A percentile compares a stretch with the other conserved stretches of the same genome.
Conservation (phyloP, 2,888 invertebrate genomes). For the Tanytarsus gracilentus region DNA sequence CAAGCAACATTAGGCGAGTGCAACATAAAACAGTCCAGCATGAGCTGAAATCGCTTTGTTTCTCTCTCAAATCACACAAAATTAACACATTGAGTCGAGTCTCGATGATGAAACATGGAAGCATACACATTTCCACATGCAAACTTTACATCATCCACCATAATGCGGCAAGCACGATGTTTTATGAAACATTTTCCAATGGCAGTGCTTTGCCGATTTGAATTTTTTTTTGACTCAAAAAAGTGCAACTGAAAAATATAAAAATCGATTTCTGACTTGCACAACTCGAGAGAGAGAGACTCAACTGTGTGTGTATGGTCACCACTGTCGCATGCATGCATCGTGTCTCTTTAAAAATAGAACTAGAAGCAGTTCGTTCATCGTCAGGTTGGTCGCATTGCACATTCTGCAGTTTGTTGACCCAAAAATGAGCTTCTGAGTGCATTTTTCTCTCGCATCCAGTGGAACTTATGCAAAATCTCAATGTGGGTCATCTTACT, state of each 20-base stretch:
- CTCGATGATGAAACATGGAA: background rate
- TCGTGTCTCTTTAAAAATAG: background rate
- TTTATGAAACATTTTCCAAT: background rate
- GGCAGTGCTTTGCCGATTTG: background rate
- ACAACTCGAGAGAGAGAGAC: background rate
- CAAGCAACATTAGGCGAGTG: background rate
- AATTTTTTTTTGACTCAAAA: background rate
- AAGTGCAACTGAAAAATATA: too few relatives aligned
- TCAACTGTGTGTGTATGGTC: background rate
- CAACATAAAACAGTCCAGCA: background rate
- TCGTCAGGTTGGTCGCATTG: background rate
- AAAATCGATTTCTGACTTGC: conserved; percentile 9
- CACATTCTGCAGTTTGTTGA: conserved; percentile 6
- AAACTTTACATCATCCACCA: background rate
- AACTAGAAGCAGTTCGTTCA: background rate
- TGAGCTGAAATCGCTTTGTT: background rate
- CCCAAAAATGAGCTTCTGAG: too few relatives aligned
- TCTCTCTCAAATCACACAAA: background rate
- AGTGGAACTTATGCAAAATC: too few relatives aligned
- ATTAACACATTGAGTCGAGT: background rate
- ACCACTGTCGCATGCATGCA: background rate
- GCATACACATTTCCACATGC: background rate
- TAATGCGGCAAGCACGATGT: conserved; percentile 14
- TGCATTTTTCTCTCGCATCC: too few relatives aligned
- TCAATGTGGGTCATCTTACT: too few relatives aligned